phyloP scores from a whole-genome alignment of 2,888 invertebrate species.

The Pachymerium ferrugineum region DNA sequence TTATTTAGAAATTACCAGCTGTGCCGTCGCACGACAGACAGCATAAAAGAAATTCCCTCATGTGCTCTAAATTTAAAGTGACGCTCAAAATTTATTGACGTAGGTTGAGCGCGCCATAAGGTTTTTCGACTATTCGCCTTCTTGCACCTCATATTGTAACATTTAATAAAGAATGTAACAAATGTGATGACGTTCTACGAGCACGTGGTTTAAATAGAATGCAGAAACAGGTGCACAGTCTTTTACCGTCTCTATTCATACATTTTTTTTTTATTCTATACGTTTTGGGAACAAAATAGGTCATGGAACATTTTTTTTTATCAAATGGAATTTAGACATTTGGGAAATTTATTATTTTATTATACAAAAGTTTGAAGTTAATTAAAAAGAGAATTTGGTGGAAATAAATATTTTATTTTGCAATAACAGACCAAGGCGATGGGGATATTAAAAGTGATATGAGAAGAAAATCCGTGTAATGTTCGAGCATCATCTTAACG shows the following conservation, averaged over 20 bases:
- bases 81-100: slow-evolving; percentile 25
- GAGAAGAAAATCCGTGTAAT: not conserved
- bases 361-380: not conserved
- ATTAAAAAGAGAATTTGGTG: not conserved
- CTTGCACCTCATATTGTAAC: slow-evolving; percentile 24
- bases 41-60: slow-evolving; percentile 27
- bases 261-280: not conserved
- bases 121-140: slow-evolving; percentile 16
- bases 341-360: not conserved
- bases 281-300: not conserved
- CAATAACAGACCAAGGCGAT: not conserved
- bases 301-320: not conserved
- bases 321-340: too few species aligned
- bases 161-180: slow-evolving; percentile 24
- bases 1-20: slow-evolving; percentile 27
- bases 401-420: slow-evolving; percentile 17
- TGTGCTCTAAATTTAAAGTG: slow-evolving; percentile 25
- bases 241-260: not conserved
- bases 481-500: slow-evolving; percentile 15
- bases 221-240: not conserved
- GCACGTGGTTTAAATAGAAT: slow-evolving; percentile 21
- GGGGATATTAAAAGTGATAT: slow-evolving; percentile 14
- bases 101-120: slow-evolving; percentile 24
- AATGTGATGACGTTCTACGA: slow-evolving; percentile 14
- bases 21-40: slow-evolving; percentile 27